Evolutionary conservation across 2,113 vertebrate species (phyloP), one percentile per base, ranked within the genome.

Genomic region (Gambusia holbrooki): DNA sequence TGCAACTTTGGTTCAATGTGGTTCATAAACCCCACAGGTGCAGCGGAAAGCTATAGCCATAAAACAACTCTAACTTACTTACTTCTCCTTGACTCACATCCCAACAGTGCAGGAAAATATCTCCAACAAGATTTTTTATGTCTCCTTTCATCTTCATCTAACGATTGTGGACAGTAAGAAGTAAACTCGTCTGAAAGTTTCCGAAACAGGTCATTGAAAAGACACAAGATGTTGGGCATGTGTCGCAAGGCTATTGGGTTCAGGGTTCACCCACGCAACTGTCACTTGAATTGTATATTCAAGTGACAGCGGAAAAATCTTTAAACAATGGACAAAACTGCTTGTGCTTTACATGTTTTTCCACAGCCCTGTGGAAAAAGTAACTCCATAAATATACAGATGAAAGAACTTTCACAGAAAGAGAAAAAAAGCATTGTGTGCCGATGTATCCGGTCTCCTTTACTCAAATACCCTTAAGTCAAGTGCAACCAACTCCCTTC

Each of bases 21-120:
- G 82, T 86, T 90, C 83, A 77, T 79, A 87, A 89, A 89, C 77
- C 73, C 71, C 10, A 84, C n/a, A 19, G 81, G 77, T 82, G 84
- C 80, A 74, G 78, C 69, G 81, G 65, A 89, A 79, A 88, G 65
- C 63, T 42, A 27, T 27, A 85, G 79, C 76, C 75, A 73, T 83
- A 83, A 90, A 85, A 79, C 68, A 75, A 63, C 69, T 37, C 35
- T 11, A 37, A 79, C 83, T 88, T 70, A 82, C 90, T 90, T 85
- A 81, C 71, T 90, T 88, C 87, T 76, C 74, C 76, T 87, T 87
- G 77, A 87, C 73, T 84, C 83, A 84, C 71, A 80, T 75, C 82
- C 72, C 33, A 85, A 74, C 68, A 58, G 77, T 42, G 71, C 71
- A 83, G 87, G 69, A 79, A 89, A 81, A 87, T 70, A 89, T 35